A percentile compares a stretch with the other conserved stretches of the same genome.
These are phyloP conservation scores for Rhinichthys osculus DNA, from an alignment of 2,797 vertebrate species.

Conservation along the genomic window DNA sequence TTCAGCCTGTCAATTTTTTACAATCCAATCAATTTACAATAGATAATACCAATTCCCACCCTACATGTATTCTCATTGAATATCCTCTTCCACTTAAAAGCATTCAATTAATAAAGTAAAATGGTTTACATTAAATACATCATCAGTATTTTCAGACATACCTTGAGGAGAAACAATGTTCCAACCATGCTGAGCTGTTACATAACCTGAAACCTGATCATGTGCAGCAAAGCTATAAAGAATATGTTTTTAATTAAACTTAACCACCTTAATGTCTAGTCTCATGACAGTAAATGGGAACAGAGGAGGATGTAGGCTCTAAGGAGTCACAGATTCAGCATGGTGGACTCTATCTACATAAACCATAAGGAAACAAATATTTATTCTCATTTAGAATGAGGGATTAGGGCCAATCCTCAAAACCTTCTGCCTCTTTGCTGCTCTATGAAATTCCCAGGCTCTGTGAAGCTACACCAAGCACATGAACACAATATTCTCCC, in stretches of 20 bases:
- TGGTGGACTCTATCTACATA: conserved; percentile 57
- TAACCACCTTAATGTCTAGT: conserved; percentile 53
- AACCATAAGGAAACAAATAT: conserved; percentile 60
- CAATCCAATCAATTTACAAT: neutral
- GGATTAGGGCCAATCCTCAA: conserved; percentile 70
- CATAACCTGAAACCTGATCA: conserved; percentile 12
- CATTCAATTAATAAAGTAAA: neutral
- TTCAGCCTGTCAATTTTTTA: neutral
- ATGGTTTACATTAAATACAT: neutral
- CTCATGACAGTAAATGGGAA: conserved; percentile 54
- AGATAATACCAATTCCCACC: neutral
- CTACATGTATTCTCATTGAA: neutral
- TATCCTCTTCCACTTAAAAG: neutral
- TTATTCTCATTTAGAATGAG: conserved; percentile 65
- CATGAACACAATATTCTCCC: conserved; percentile 70
- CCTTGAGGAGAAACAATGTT: conserved; percentile 6
- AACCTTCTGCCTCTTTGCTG: conserved; percentile 57
- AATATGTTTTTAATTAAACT: conserved; percentile 56
- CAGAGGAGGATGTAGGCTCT: neutral
- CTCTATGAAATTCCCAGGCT: conserved; percentile 72
- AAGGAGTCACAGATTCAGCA: conserved; percentile 55
- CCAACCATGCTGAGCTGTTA: neutral
- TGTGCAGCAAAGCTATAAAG: conserved; percentile 3
- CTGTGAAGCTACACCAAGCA: conserved; percentile 55
- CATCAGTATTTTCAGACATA: conserved; percentile 10